Evolutionary conservation across 2,797 vertebrate species (phyloP).

Genomic region (Eulemur rubriventer): DNA sequence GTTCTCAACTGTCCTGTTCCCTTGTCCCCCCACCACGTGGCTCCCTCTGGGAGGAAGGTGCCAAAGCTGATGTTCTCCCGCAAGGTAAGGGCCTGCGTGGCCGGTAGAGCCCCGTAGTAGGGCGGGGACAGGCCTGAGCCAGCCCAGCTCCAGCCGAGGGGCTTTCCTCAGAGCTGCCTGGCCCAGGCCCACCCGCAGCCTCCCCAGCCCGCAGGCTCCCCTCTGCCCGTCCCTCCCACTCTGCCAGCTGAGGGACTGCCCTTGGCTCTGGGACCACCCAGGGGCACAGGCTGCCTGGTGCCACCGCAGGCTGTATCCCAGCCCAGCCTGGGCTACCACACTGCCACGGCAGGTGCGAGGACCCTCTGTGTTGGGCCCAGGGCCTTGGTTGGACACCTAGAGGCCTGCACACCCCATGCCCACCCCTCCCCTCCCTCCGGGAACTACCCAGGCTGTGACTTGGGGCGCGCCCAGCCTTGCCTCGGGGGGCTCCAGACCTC

Average conservation of each 20-base stretch:
- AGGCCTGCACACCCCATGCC: accelerated
- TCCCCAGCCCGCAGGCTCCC: not conserved
- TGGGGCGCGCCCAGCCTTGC: not conserved
- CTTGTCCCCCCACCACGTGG: not conserved
- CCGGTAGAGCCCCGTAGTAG: not conserved
- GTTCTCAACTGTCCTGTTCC: conserved; percentile 23
- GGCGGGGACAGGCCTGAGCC: not conserved
- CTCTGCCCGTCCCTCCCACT: not conserved
- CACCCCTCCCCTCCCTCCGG: not conserved
- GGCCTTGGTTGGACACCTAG: not conserved
- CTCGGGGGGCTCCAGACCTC: not conserved
- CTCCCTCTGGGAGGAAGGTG: conserved; percentile 68
- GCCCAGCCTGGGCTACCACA: not conserved
- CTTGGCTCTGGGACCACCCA: not conserved
- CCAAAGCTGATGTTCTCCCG: conserved; percentile 70
- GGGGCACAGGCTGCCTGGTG: not conserved
- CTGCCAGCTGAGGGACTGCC: not conserved
- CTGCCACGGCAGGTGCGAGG: not conserved
- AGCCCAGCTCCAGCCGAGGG: not conserved
- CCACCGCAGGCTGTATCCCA: not conserved
- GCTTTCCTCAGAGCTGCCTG: not conserved
- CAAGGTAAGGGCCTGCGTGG: conserved; percentile 41
- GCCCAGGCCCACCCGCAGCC: not conserved
- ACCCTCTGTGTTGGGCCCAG: accelerated
- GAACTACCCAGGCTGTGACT: not conserved